Percentiles rank a stretch among this genome's conserved stretches.
Evolutionary conservation across 2,797 vertebrate species (phyloP).

Genomic region (Gadopsis marmoratus): DNA sequence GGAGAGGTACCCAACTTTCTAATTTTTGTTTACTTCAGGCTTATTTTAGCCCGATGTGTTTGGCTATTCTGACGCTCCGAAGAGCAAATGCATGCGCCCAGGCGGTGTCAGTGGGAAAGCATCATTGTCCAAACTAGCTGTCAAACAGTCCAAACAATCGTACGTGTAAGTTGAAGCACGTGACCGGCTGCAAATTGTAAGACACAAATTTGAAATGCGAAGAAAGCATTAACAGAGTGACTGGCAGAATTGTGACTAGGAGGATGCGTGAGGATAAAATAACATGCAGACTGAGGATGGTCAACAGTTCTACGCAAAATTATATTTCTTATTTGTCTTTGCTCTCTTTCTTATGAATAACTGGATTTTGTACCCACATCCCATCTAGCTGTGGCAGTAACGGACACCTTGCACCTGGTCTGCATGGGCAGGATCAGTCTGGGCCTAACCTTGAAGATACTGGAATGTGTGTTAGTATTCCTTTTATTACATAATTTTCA

Average conservation of each 20-base stretch:
- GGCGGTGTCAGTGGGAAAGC: not conserved
- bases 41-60: not conserved
- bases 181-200: not conserved
- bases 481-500: too few relatives aligned
- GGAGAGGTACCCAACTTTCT: not conserved
- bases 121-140: not conserved
- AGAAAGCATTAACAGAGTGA: not conserved
- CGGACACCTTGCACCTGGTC: too few relatives aligned
- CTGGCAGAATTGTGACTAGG: not conserved
- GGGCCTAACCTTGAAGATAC: too few relatives aligned
- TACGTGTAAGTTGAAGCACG: too few relatives aligned
- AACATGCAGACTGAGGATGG: too few relatives aligned
- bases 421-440: too few relatives aligned
- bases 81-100: not conserved
- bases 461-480: too few relatives aligned
- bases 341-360: too few relatives aligned
- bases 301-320: too few relatives aligned
- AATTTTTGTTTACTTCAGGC: not conserved
- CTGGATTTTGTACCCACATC: not conserved
- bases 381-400: too few relatives aligned
- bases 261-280: not conserved
- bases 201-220: not conserved
- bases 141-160: not conserved
- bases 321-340: too few relatives aligned
- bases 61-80: not conserved